Percentiles rank a stretch among this genome's conserved stretches.
Conservation (phyloP, 2,888 invertebrate species). For the Hypselothyrea guttata region DNA sequence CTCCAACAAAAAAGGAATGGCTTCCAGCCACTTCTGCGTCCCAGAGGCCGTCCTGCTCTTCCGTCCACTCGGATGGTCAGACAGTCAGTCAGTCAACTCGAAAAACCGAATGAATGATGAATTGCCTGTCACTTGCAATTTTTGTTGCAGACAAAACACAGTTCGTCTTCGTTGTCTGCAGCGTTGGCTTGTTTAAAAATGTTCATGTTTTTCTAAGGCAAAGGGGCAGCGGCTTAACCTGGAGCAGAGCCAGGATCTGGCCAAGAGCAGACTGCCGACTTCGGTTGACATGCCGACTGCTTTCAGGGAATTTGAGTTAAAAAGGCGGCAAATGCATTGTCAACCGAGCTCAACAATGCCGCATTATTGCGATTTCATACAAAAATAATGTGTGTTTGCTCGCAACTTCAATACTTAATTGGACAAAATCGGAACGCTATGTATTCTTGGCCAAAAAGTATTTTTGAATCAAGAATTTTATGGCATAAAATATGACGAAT, state of each 20-base stretch:
- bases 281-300: constrained; percentile 65
- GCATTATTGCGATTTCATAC: constrained; percentile 2
- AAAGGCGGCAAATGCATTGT: constrained; percentile 46
- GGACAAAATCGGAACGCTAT: constrained; percentile 46
- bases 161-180: constrained; percentile 39
- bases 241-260: neutral
- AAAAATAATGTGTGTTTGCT: constrained; percentile 12
- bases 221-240: neutral
- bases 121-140: constrained; percentile 79
- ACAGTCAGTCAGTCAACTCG: constrained; percentile 53
- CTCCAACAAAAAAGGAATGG: constrained; percentile 63
- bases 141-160: constrained; percentile 73
- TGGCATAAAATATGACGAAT: constrained; percentile 3
- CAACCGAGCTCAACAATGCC: constrained; percentile 3
- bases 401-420: constrained; percentile 65
- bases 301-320: constrained; percentile 66
- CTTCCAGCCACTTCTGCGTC: constrained; percentile 17
- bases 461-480: constrained; percentile 19
- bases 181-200: constrained; percentile 64
- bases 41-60: constrained; percentile 39
- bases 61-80: constrained; percentile 28
- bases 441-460: constrained; percentile 36
- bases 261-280: constrained; percentile 14
- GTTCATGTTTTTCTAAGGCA: constrained; percentile 68
- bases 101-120: constrained; percentile 75